Evolutionary conservation across 2,888 invertebrate genomes (phyloP).

Genomic region (Orthosia cruda): DNA sequence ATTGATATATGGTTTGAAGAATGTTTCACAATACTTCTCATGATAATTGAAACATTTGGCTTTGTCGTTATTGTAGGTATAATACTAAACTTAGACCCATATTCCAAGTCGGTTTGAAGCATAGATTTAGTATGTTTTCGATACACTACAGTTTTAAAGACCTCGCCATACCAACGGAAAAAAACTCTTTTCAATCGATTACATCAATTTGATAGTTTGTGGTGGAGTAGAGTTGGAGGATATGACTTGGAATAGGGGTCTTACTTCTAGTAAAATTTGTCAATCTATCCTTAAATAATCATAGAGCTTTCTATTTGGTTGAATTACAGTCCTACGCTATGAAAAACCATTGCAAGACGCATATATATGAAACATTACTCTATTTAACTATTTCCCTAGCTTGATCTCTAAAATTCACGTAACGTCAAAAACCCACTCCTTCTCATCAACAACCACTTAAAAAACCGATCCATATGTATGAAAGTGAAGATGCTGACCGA

Average conservation of each 20-base stretch:
- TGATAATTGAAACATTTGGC: background rate
- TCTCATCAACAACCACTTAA: background rate
- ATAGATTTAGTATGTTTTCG: too few species aligned
- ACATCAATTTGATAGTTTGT: too few species aligned
- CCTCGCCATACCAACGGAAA: too few species aligned
- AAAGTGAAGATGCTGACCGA: constrained; percentile 22
- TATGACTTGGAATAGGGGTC: too few species aligned
- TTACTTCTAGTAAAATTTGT: background rate
- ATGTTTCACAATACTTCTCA: background rate
- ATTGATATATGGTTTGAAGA: background rate
- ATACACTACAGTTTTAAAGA: too few species aligned
- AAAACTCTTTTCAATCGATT: too few species aligned
- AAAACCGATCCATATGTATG: constrained; percentile 41
- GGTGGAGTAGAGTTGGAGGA: too few species aligned
- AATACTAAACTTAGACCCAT: background rate
- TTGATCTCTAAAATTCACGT: background rate
- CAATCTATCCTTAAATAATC: background rate
- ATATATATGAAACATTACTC: background rate
- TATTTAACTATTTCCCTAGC: background rate
- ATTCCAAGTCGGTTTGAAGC: too few species aligned
- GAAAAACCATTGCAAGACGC: background rate
- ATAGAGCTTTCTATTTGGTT: background rate
- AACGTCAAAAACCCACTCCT: constrained; percentile 3
- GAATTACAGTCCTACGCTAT: background rate
- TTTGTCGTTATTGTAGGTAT: background rate